These are phyloP conservation scores for Thamnophis elegans DNA, from an alignment of 2,797 vertebrate species.

Conservation along the genomic window DNA sequence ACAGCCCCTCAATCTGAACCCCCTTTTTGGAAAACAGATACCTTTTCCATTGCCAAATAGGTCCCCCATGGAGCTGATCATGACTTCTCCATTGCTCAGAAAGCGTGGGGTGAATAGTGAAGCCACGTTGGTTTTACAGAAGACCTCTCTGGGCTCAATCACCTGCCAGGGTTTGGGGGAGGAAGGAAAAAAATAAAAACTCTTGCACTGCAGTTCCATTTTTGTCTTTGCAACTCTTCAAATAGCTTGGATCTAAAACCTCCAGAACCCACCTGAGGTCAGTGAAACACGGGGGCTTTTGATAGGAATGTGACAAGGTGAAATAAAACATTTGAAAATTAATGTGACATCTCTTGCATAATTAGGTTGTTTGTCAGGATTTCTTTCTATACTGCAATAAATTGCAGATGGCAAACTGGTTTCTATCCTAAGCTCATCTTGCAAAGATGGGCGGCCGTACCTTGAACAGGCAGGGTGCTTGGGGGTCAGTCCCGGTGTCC, in stretches of 20 bases:
- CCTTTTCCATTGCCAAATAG: slow-evolving; percentile 84
- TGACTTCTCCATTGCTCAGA: slow-evolving; percentile 85
- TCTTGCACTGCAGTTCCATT: too few species aligned
- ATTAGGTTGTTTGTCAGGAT: too few species aligned
- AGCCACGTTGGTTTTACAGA: slow-evolving; percentile 77
- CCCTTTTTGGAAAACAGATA: slow-evolving; percentile 47
- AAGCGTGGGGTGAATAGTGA: slow-evolving; percentile 89
- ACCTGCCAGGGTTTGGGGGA: slow-evolving; percentile 67
- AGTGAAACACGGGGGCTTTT: too few species aligned
- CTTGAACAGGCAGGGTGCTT: slow-evolving; percentile 82
- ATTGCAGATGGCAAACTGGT: background rate
- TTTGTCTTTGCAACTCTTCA: too few species aligned
- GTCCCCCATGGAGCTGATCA: slow-evolving; percentile 88
- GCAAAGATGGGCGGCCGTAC: slow-evolving; percentile 49
- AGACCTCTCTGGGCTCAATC: slow-evolving; percentile 82
- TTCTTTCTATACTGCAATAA: too few species aligned
- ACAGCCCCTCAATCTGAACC: background rate
- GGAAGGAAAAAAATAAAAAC: background rate
- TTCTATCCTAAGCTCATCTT: background rate
- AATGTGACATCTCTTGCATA: too few species aligned
- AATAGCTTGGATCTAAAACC: too few species aligned
- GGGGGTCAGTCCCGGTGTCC: slow-evolving; percentile 77
- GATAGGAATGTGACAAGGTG: too few species aligned
- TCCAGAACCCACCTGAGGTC: background rate
- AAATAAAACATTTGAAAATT: background rate